These are phyloP conservation scores for Microcebus lehilahytsara DNA, from an alignment of 2,113 vertebrate genomes.

Conservation along the genomic window DNA sequence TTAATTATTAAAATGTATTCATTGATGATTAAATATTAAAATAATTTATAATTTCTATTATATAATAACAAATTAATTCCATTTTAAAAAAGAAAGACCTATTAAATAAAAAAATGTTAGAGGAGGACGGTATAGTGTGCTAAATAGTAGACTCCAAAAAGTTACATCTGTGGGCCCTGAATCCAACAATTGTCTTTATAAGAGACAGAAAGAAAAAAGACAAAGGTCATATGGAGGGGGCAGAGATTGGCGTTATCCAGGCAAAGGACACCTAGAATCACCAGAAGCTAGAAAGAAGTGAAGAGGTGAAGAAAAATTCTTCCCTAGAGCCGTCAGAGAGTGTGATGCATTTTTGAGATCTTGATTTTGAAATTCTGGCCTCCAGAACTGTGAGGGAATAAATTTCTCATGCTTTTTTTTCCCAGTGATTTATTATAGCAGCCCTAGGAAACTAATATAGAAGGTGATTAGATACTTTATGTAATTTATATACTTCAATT, in stretches of 20 bases:
- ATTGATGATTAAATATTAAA: background rate
- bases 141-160: background rate
- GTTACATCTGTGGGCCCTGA: background rate
- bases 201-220: background rate
- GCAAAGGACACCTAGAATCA: background rate
- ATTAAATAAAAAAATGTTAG: background rate
- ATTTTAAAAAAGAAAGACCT: background rate
- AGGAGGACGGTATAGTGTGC: background rate
- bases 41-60: background rate
- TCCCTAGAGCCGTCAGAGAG: background rate
- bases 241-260: background rate
- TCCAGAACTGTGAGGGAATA: background rate
- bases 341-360: rapidly evolving
- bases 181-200: background rate
- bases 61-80: background rate
- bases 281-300: background rate
- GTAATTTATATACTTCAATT: background rate
- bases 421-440: background rate
- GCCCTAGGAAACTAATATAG: background rate
- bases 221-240: background rate
- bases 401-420: background rate
- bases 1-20: background rate
- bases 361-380: background rate
- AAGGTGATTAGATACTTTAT: background rate
- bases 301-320: background rate